Evolutionary conservation across 92 coral and sea anemone species (phyloP), one percentile per base, ranked within the genome.

Genomic region (Epizoanthus scotinus): DNA sequence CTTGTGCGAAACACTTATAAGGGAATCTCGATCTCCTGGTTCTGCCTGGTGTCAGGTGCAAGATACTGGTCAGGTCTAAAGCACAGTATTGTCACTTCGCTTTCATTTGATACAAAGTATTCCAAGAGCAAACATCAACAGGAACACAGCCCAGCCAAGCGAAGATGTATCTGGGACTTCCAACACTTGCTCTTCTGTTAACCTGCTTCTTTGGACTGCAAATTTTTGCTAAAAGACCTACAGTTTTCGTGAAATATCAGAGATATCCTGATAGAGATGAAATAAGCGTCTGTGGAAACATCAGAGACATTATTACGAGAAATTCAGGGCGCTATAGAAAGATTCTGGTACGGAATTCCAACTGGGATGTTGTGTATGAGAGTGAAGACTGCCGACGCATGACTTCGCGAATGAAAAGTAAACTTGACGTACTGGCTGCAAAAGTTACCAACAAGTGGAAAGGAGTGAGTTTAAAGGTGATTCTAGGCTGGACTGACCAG

Each of bases 401-500:
- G 93, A 91, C 98, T 6, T 93, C 99, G 1, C 75, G 98, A 36
- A 91, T 94, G 27, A 95, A 93, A 62, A 95, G 98, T 72, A 95
- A 95, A 66, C 70, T 95, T 0, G 99, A 95, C 60, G 98, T 95
- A 2, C 67, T 95, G 17, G 99, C 91, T 10, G 86, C 98, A 1
- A 81, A 91, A 73, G 99, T 95, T 0, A 67, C 22, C 29, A 34
- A 61, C 2, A 75, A 78, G 3, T 95, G 99, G 99, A 59, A 70
- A 12, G 86, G 86, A 40, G 82, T 79, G 2, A 72, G 56, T 7
- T 77, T 93, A 6, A 84, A 78, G 18, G 99, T 95, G 18, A 31
- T 74, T 2, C 87, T 82, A 0, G 98, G 96, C 8, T 95, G 99
- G 99, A 95, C 99, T 3, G 99, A 95, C 56, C 97, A 88, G 59